Percentiles rank a stretch among this genome's conserved stretches.
Evolutionary conservation across 1,140 invertebrate genomes (phyloP).

Genomic region (Augochlora pura): DNA sequence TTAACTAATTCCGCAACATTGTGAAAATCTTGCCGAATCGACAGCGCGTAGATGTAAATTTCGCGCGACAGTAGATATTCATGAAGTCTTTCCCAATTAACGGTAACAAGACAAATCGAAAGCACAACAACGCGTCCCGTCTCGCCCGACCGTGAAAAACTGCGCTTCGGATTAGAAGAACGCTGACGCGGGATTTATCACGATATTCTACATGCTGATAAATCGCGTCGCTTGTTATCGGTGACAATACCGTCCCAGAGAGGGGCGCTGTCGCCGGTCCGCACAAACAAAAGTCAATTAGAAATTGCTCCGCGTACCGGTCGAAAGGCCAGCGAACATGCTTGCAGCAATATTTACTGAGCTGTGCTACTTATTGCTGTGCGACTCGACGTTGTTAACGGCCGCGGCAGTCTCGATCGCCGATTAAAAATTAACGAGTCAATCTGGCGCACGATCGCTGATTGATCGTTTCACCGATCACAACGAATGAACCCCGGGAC

Average conservation of each 20-base stretch:
- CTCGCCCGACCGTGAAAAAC: not conserved
- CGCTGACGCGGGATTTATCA: constrained; percentile 25
- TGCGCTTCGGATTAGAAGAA: not conserved
- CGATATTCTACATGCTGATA: constrained; percentile 11
- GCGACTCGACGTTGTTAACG: not conserved
- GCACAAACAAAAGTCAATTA: not conserved
- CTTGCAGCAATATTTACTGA: not conserved
- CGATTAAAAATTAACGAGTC: too few relatives aligned
- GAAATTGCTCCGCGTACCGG: not conserved
- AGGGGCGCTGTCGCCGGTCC: not conserved
- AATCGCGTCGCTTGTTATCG: constrained; percentile 7
- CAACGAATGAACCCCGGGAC: too few relatives aligned
- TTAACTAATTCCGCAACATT: not conserved
- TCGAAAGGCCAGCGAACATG: not conserved
- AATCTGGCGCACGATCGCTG: too few relatives aligned
- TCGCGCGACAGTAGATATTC: not conserved
- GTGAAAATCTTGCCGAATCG: not conserved
- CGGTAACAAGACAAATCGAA: constrained; percentile 32
- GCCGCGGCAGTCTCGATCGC: too few relatives aligned
- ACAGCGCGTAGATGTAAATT: not conserved
- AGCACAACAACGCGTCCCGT: constrained; percentile 5
- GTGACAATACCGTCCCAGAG: not conserved
- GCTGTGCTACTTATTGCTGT: not conserved
- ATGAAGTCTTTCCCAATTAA: constrained; percentile 26
- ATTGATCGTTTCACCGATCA: too few relatives aligned